Base-by-base conservation (phyloP, 2,797 vertebrate species). In the Crocodylus rhombifer region DNA sequence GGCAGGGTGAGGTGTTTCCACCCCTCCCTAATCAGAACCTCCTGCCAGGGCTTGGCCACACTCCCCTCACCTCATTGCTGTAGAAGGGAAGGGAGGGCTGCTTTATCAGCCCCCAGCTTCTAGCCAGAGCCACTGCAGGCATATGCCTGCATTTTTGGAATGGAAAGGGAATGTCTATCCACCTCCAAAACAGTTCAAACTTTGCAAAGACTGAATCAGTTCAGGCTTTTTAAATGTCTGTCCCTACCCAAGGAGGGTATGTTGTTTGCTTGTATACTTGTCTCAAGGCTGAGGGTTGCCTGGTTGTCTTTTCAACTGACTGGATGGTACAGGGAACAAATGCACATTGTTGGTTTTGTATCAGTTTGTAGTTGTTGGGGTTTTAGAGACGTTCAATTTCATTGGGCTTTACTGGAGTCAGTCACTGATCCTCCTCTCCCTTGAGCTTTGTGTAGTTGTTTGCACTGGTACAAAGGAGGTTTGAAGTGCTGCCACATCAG, bases 291-390 rank as follows among this genome's bases (percentile, higher is more conserved):
- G 18, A 33, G 3, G 20, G 67, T 20, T 36, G 30, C 10, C 5
- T 36, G 67, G 30, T 36, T 69, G 33, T 13, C 42, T 9, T 42
- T 42, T 42, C 42, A 42, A 0, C 60, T 79, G 0, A 0, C 36
- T 51, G 62, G 21, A 1, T 63, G 74, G 3, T 3, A 80, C 65
- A 25, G 71, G 10, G 78, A 71, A 36, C 6, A 71, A 36, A 5
- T 73, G 36, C 23, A 25, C 30, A 9, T 6, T 71, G 30, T 82
- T 83, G 77, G 5, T 51, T 42, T 42, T 5, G 8, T 9, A 42
- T 42, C 42, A 42, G 69, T 21, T 42, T 30, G 69, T 73, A 23
- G 33, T 9, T 6, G 21, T 23, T 73, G 33, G 42, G 69, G 12
- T 36, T 69, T 69, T 69, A 73, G 69, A 51, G 33, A 73, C 16